Base-by-base conservation (phyloP, 1,140 invertebrate species). In the Pachyrhynchus sulphureomaculatus region DNA sequence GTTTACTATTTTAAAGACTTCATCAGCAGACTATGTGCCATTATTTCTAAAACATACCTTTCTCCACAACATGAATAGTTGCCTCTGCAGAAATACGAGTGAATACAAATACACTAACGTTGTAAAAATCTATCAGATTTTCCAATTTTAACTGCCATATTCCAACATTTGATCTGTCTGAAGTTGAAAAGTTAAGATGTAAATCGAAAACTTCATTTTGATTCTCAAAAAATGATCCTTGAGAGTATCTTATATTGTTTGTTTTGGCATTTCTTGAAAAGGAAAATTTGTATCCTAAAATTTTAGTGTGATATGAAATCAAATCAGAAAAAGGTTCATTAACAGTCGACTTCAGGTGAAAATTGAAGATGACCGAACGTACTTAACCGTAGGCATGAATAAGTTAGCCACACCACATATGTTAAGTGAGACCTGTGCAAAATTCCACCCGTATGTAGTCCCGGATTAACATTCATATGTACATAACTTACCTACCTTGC, bases 91-190 rank as follows among this genome's bases (percentile, higher is more conserved):
- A 39, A 13, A 68, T 52, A 15, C 42, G 52, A 2, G 66, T 65
- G 32, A 61, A 64, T 54, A 52, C 67, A 48, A 65, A 72, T 32
- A 72, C 56, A 33, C 52, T 65, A 6, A 69, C 32, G 45, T 72
- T 69, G 36, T 68, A 72, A 39, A 45, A 49, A 41, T 61, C 52
- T 34, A 23, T 24, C 41, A 41, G 51, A 51, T 49, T 60, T 20
- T 65, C 57, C 18, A 68, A 29, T 12, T 45, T 62, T 12, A 72
- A 54, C 47, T 42, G 59, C 71, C 71, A 74, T 36, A 64, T 56
- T 17, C 68, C 68, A 17, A 65, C 41, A 39, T 37, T 48, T 33
- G 23, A 36, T 39, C 56, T 54, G 42, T 36, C 8, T 32, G 60
- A 47, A 34, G 52, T 65, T 41, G 65, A 53, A 44, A 57, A 63